Percentiles rank a stretch among this genome's conserved stretches.
These are phyloP conservation scores for Eubasilissa splendida DNA, from an alignment of 2,888 invertebrate species.

Conservation along the genomic window DNA sequence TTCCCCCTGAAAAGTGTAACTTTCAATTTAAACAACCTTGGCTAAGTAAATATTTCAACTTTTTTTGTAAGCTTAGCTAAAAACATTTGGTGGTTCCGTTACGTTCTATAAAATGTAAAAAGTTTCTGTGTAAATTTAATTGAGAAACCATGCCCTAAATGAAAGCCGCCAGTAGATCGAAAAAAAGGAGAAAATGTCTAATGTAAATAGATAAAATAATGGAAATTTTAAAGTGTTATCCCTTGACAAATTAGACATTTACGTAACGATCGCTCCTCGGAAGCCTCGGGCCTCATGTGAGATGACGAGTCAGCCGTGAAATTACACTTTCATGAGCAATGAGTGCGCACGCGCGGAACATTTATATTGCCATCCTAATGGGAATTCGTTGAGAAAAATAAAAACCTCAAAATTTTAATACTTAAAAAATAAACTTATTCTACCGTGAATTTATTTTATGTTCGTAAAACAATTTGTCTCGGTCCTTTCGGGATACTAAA, in stretches of 20 bases:
- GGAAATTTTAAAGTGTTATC: constrained; percentile 7
- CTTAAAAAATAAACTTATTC: too few species aligned
- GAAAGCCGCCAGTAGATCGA: too few species aligned
- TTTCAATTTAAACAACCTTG: too few species aligned
- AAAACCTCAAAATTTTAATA: background rate
- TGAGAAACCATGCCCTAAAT: too few species aligned
- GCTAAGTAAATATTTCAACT: too few species aligned
- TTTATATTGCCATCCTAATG: background rate
- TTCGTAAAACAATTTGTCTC: background rate
- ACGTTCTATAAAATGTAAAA: too few species aligned
- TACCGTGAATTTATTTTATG: too few species aligned
- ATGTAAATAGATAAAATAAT: constrained; percentile 17
- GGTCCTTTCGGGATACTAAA: background rate
- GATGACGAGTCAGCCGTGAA: constrained; percentile 61
- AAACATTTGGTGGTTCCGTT: too few species aligned
- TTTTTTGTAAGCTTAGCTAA: too few species aligned
- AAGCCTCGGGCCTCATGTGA: constrained; percentile 38
- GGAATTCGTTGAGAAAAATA: constrained; percentile 3
- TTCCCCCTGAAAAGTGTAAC: too few species aligned
- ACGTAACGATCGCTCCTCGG: constrained; percentile 26
- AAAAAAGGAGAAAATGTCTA: background rate
- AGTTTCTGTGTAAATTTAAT: too few species aligned
- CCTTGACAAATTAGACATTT: constrained; percentile 25
- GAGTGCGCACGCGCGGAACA: constrained; percentile 58
- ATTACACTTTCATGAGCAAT: constrained; percentile 64